phyloP scores from a whole-genome alignment of 2,113 vertebrate species.

The Xiphophorus hellerii region DNA sequence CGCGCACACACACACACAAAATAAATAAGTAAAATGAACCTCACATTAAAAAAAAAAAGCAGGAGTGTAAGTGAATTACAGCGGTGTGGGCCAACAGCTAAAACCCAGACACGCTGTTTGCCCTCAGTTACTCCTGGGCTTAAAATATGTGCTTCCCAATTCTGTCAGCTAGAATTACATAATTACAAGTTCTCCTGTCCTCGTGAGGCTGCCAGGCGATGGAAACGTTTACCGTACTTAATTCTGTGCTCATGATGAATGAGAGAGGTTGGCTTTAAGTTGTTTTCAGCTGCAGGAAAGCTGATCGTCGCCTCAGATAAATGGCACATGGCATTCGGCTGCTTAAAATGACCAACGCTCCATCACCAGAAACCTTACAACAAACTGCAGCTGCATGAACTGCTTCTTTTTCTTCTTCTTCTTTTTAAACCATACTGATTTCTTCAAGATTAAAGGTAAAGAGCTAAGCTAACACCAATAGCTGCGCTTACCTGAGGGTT shows the following conservation, averaged over 20 bases:
- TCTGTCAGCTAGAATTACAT: conserved; percentile 35
- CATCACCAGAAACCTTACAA: not conserved
- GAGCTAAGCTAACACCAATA: conserved; percentile 49
- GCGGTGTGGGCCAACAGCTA: not conserved
- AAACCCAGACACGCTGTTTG: conserved; percentile 10
- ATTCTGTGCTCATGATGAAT: conserved; percentile 31
- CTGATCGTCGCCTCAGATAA: conserved; percentile 9
- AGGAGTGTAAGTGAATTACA: conserved; percentile 6
- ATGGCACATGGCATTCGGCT: not conserved
- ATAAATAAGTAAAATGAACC: conserved; percentile 5
- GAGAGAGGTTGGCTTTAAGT: conserved; percentile 11
- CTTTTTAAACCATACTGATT: not conserved
- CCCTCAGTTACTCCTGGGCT: conserved; percentile 16
- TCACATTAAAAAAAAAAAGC: not conserved
- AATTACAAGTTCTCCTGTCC: conserved; percentile 13
- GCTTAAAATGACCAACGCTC: not conserved
- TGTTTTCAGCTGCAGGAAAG: conserved; percentile 1
- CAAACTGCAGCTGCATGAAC: not conserved
- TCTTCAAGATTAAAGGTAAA: conserved; percentile 7
- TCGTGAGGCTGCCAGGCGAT: conserved; percentile 1
- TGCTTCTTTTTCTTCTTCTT: not conserved
- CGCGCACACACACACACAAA: not conserved
- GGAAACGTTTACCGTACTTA: conserved; percentile 17
- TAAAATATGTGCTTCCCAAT: conserved; percentile 31
- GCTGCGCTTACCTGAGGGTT: conserved; percentile 91